Evolutionary conservation across 2,113 vertebrate genomes (phyloP).

Genomic region (Psophia crepitans): DNA sequence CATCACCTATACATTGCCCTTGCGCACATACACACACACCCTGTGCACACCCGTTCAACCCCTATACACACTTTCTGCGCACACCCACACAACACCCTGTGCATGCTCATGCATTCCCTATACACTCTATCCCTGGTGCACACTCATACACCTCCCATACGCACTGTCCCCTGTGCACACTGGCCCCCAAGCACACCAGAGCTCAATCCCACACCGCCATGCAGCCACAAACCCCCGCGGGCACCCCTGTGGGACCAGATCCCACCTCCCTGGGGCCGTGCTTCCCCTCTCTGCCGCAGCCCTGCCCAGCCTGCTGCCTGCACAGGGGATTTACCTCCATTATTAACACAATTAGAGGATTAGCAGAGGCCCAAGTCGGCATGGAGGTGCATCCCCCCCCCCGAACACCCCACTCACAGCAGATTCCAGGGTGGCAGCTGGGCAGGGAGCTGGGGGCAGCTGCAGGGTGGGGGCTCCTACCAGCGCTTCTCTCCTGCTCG

Average conservation of each 20-base stretch:
- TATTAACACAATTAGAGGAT: background rate
- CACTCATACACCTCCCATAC: accelerated
- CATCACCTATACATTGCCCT: background rate
- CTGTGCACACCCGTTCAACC: background rate
- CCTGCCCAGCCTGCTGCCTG: background rate
- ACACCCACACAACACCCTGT: too few relatives aligned
- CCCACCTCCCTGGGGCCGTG: background rate
- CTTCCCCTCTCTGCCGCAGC: accelerated
- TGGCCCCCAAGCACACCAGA: background rate
- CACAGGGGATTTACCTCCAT: background rate
- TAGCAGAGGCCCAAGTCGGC: accelerated
- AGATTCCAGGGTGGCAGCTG: accelerated
- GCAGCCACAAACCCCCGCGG: background rate
- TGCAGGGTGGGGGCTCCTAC: background rate
- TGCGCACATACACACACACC: too few relatives aligned
- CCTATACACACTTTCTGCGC: too few relatives aligned
- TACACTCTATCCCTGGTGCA: background rate
- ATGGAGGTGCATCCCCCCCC: background rate
- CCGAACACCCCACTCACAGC: background rate
- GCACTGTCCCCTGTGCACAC: background rate
- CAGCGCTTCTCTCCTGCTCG: accelerated
- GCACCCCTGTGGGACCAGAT: background rate
- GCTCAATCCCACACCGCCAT: background rate
- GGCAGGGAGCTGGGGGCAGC: background rate
- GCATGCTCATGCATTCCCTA: background rate